phyloP scores from a whole-genome alignment of 2,113 vertebrate genomes.

The Saccopteryx bilineata region DNA sequence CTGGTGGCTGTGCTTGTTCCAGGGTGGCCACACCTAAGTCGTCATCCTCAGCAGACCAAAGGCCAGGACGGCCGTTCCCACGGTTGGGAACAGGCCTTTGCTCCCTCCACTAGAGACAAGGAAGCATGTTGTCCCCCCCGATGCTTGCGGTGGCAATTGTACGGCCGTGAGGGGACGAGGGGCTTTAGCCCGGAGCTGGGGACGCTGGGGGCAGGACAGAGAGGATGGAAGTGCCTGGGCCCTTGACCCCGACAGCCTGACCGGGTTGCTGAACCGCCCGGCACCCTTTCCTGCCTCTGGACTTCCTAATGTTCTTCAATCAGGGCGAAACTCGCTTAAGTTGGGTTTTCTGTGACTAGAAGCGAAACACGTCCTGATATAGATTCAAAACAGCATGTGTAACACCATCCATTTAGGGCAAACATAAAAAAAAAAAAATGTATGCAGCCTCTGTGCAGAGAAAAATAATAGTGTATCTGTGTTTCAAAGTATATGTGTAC shows the following conservation, averaged over 20 bases:
- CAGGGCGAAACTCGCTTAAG: neutral
- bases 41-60: too few species aligned
- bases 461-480: neutral
- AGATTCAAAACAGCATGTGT: neutral
- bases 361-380: neutral
- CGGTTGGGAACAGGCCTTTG: neutral
- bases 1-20: neutral
- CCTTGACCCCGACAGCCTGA: neutral
- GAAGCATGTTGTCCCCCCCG: neutral
- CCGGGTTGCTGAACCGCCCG: rapidly evolving
- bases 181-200: neutral
- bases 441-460: neutral
- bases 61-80: neutral
- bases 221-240: neutral
- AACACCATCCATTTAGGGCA: too few species aligned
- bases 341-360: neutral
- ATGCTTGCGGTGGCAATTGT: neutral
- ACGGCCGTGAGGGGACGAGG: rapidly evolving
- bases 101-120: neutral
- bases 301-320: neutral
- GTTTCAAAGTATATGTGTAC: neutral
- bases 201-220: neutral
- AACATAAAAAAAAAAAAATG: neutral
- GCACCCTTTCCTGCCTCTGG: neutral
- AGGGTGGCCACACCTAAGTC: neutral